Percentiles rank a stretch among this genome's conserved stretches.
phyloP scores from a whole-genome alignment of 2,113 vertebrate species.

The Platichthys stellatus region DNA sequence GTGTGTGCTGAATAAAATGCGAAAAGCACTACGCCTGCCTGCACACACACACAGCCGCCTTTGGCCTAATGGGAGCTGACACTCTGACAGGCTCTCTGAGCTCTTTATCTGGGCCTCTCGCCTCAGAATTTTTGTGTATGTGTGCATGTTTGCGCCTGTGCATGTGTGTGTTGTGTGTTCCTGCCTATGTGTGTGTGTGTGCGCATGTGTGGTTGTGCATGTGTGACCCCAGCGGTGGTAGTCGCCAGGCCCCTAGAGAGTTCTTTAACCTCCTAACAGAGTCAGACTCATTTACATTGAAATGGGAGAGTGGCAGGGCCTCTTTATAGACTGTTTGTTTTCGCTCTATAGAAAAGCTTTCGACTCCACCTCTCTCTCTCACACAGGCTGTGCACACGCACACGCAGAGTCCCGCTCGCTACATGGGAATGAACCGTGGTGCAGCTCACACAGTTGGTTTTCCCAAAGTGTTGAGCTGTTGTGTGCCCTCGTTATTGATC shows the following conservation, averaged over 20 bases:
- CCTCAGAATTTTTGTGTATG: conserved; percentile 55
- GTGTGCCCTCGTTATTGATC: conserved; percentile 49
- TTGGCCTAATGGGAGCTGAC: conserved; percentile 83
- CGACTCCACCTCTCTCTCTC: conserved; percentile 65
- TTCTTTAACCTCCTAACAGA: conserved; percentile 84
- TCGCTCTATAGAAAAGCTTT: conserved; percentile 74
- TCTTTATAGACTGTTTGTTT: conserved; percentile 84
- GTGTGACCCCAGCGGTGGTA: conserved; percentile 75
- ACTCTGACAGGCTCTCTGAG: conserved; percentile 83
- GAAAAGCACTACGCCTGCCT: conserved; percentile 77
- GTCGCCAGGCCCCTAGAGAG: conserved; percentile 74
- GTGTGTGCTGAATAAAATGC: conserved; percentile 67
- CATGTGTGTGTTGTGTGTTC: conserved; percentile 48
- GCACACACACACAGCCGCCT: conserved; percentile 78
- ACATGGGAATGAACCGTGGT: conserved; percentile 70
- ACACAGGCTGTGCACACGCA: conserved; percentile 44
- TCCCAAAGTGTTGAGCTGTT: conserved; percentile 49
- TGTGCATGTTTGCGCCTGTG: conserved; percentile 46
- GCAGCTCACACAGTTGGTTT: conserved; percentile 69
- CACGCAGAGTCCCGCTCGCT: conserved; percentile 41
- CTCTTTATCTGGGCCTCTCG: conserved; percentile 82
- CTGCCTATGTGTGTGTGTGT: conserved; percentile 30
- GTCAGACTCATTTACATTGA: conserved; percentile 87
- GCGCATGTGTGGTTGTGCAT: conserved; percentile 29
- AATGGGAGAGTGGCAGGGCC: conserved; percentile 82